Evolutionary conservation across 2,113 vertebrate genomes (phyloP).

Genomic region (Falco punctatus): DNA sequence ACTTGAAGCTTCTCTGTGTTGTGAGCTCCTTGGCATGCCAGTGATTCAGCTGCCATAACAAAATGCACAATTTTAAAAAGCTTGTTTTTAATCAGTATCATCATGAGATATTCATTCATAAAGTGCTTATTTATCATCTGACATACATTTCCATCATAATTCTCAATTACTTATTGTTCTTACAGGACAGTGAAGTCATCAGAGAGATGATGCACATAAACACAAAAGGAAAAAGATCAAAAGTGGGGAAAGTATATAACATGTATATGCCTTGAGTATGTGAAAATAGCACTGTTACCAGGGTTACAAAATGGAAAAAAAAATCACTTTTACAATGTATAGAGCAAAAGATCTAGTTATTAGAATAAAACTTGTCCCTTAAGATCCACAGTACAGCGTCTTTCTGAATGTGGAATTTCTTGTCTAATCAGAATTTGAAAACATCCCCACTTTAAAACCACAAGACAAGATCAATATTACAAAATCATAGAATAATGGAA

Average conservation of each 20-base stretch:
- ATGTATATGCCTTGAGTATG: neutral
- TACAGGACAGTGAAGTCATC: neutral
- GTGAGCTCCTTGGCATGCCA: neutral
- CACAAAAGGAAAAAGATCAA: neutral
- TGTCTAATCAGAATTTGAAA: neutral
- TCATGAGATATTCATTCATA: constrained; percentile 13
- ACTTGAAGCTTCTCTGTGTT: neutral
- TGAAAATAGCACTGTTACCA: neutral
- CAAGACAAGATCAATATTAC: neutral
- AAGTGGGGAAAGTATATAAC: neutral
- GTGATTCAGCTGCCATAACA: constrained; percentile 21
- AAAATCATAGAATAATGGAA: neutral
- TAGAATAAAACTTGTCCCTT: neutral
- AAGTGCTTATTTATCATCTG: constrained; percentile 37
- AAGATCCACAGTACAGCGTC: neutral
- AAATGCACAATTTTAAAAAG: constrained; percentile 9
- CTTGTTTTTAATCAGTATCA: constrained; percentile 40
- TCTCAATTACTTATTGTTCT: constrained; percentile 38
- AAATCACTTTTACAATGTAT: neutral
- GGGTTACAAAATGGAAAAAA: neutral
- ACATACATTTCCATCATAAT: constrained; percentile 32
- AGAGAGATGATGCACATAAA: neutral
- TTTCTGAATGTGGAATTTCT: neutral
- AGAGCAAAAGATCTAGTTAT: neutral
- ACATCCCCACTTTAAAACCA: accelerated